Base-by-base conservation (phyloP, 2,113 vertebrate species). In the Calonectris borealis region DNA sequence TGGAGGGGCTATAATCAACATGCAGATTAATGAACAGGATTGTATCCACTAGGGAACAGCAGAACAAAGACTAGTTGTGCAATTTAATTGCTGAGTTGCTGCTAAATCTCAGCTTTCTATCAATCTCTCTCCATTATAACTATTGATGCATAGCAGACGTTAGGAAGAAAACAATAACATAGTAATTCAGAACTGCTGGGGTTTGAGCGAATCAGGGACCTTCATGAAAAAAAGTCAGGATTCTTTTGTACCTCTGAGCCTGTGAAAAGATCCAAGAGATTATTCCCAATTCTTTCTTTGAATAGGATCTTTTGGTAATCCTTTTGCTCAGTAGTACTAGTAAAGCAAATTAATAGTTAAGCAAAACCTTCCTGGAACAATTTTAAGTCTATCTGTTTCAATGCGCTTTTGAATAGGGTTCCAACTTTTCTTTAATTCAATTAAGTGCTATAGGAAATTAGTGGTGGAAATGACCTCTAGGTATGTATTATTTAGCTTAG, bases 11-110 rank as follows among this genome's bases (percentile, higher is more conserved):
- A 83, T 98, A 98, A 98, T 98, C 98, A 98, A 97, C 98, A 97
- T 98, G 96, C 86, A 98, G 98, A 98, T 98, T 98, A 98, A 98
- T 97, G 98, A 98, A 97, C 94, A 97, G 91, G 93, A 92, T 90
- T 85, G 57, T 83, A 91, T 92, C 90, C 98, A 97, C 93, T 17
- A 9, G 97, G 97, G 98, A 98, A 97, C 88, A 89, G 80, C 88
- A 90, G 97, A 97, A 98, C 95, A 98, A 98, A 98, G 98, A 97
- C 95, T 79, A 86, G 96, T 95, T 98, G 97, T 97, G 97, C 97
- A 98, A 97, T 98, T 98, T 98, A 98, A 98, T 98, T 98, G 97
- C 97, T 97, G 96, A 98, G 96, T 96, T 98, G 88, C 96, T 97
- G 91, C 94, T 96, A 97, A 98, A 96, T 97, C 97, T 98, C 97